Evolutionary conservation across 2,113 vertebrate genomes (phyloP), one percentile per base, ranked within the genome.

Genomic region (Piliocolobus tephrosceles): DNA sequence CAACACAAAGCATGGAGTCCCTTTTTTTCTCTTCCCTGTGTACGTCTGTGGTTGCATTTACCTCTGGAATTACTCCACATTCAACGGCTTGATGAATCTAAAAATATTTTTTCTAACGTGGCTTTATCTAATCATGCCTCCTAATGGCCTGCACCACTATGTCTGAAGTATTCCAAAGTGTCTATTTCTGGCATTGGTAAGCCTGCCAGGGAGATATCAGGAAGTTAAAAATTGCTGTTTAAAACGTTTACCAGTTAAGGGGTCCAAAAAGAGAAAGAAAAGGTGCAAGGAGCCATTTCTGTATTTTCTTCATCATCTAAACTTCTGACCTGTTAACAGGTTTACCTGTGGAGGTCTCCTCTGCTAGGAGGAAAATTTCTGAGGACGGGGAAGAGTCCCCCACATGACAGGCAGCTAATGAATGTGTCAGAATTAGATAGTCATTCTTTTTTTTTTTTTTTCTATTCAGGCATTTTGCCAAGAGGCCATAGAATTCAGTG

Each of bases 21-120:
- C 9, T 11, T 12, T 2, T 13, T 11, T 9, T 1, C 6, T 80
- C 81, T 61, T 45, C 32, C 57, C 25, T 0, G 0, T 0, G 47
- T 6, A 12, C 0, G 0, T 12, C 75, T 30, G 9, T 3, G 61
- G 68, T 5, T n/a, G 6, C 0, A 0, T 40, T 22, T 4, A 45
- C 9, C 38, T 12, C 32, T 8, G 32, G 20, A 58, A 32, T 38
- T 38, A 6, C 47, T 43, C 58, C 22, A 25, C 10, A 6, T 2
- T 13, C 5, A 0, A 81, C 0, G 25, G 82, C 76, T 17, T 73
- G 61, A 18, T 2, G n/a, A 47, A 20, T 14, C 96, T 90, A 76
- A 86, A 93, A 95, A 18, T 85, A 35, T 11, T 22, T 91, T 91
- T 3, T 47, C 50, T 11, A 5, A 20, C 0, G 1, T 5, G 13